Evolutionary conservation across 2,888 invertebrate species (phyloP).

Genomic region (Cantharis rustica): DNA sequence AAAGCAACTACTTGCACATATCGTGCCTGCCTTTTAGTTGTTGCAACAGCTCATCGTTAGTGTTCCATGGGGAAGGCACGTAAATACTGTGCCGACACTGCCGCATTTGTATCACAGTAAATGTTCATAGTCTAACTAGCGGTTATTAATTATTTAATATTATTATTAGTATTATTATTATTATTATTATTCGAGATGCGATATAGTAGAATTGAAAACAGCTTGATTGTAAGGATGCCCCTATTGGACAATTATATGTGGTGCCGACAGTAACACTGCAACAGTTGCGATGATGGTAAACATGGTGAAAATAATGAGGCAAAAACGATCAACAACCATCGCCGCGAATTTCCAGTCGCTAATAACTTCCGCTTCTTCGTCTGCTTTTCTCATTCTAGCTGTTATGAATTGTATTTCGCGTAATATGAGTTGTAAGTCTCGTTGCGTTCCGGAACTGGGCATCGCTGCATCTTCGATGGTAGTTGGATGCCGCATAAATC

Average conservation of each 20-base stretch:
- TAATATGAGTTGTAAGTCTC: conserved; percentile 88
- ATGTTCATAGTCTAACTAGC: conserved; percentile 49
- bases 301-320: conserved; percentile 92
- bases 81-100: conserved; percentile 54
- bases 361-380: conserved; percentile 90
- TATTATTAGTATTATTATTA: background rate
- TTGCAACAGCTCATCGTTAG: conserved; percentile 52
- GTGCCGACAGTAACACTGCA: conserved; percentile 88
- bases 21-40: conserved; percentile 56
- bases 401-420: conserved; percentile 95
- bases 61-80: conserved; percentile 56
- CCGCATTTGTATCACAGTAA: conserved; percentile 56
- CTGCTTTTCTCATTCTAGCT: conserved; percentile 90
- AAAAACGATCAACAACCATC: conserved; percentile 97
- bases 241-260: conserved; percentile 93
- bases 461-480: conserved; percentile 72
- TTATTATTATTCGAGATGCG: conserved; percentile 26
- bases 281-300: conserved; percentile 93
- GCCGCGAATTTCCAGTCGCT: conserved; percentile 99
- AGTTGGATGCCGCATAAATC: conserved; percentile 73
- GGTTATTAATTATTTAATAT: conserved; percentile 27
- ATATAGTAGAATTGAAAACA: conserved; percentile 40
- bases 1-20: conserved; percentile 49
- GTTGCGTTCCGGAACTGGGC: conserved; percentile 66
- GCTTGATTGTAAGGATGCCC: conserved; percentile 34